Conservation (phyloP, 2,797 vertebrate species). For the Enteromius radiatus region DNA sequence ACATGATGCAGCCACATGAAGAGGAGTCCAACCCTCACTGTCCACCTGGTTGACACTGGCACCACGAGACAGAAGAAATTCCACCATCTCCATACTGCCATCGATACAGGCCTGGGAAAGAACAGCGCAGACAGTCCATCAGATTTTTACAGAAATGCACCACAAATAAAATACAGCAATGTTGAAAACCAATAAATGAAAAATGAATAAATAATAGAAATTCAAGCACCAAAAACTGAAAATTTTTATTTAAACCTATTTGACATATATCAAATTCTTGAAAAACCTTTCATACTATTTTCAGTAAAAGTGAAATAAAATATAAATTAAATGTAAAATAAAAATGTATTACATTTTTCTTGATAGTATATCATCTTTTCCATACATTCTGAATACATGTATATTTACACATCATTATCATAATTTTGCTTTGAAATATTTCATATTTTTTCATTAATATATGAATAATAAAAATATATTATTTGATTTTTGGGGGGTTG, state of each 20-base stretch:
- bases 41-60: constrained; percentile 89
- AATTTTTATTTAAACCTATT: no score
- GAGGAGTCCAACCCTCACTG: constrained; percentile 91
- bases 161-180: not conserved
- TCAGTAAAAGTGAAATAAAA: not conserved
- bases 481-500: not conserved
- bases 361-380: no score
- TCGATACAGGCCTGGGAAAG: constrained; percentile 87
- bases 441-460: not conserved
- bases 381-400: not conserved
- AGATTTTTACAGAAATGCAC: constrained; percentile 10
- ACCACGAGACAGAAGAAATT: constrained; percentile 83
- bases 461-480: not conserved
- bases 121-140: not conserved
- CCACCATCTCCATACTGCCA: constrained; percentile 88
- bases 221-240: not conserved
- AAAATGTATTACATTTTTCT: no score
- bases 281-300: not conserved
- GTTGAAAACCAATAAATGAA: not conserved
- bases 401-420: not conserved
- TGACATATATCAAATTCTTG: not conserved
- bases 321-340: not conserved
- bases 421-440: not conserved
- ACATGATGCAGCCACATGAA: constrained; percentile 90
- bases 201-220: not conserved